phyloP scores from a whole-genome alignment of 2,113 vertebrate genomes.

The Myotis davidii region DNA sequence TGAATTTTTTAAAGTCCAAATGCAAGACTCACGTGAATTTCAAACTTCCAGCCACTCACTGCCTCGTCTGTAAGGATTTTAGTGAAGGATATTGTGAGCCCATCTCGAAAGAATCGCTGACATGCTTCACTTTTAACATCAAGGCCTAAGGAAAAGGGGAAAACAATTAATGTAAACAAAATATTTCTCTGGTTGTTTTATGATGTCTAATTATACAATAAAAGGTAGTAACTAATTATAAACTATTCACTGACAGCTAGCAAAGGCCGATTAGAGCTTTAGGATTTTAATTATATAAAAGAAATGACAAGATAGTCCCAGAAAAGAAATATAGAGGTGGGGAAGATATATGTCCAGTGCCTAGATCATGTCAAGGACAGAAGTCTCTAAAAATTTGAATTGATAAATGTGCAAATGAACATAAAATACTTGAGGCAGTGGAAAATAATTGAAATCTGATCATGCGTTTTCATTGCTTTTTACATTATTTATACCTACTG shows the following conservation, averaged over 20 bases:
- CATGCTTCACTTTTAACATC: constrained; percentile 99
- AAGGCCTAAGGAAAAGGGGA: constrained; percentile 88
- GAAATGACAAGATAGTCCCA: neutral
- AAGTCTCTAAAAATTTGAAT: neutral
- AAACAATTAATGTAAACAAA: constrained; percentile 41
- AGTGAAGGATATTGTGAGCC: constrained; percentile 99
- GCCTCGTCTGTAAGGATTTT: constrained; percentile 99
- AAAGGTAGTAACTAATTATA: constrained; percentile 25
- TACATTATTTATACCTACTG: neutral
- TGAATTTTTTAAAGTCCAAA: constrained; percentile 41
- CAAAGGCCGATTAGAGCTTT: neutral
- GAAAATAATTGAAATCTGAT: neutral
- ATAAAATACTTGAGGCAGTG: neutral
- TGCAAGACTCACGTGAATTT: constrained; percentile 96
- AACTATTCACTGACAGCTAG: constrained; percentile 5
- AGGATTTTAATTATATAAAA: neutral
- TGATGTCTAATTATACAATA: neutral
- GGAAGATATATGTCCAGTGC: neutral
- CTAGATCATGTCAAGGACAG: neutral
- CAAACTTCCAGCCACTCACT: constrained; percentile 99
- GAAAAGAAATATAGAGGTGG: neutral
- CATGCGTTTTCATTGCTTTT: neutral
- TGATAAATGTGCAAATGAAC: neutral
- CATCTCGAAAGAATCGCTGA: constrained; percentile 99
- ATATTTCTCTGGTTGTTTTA: neutral